Evolutionary conservation across 2,113 vertebrate species (phyloP), one percentile per base, ranked within the genome.

Genomic region (Candoia aspera): DNA sequence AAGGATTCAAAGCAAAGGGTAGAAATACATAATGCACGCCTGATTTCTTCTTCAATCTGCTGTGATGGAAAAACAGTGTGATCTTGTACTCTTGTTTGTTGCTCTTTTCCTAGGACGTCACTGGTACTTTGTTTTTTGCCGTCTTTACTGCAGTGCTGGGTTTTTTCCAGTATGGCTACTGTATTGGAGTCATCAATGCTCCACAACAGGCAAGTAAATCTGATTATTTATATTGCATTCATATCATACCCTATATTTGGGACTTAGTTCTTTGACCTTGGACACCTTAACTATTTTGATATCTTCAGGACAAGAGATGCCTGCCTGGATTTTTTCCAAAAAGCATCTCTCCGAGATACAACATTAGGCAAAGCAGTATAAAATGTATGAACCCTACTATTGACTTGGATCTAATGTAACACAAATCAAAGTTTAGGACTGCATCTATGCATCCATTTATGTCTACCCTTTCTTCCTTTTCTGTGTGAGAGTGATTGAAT

Each of bases 131-230:
- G 91, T 68, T 98, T 53, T 90, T 99, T 68, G 97, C 99, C 0
- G 98, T 99, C 92, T 98, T 98, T 95, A 98, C 98, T 0, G 98
- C 98, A 0, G 97, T 97, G 8, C 96, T 99, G 58, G 98, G 98
- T 9, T 99, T 99, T 86, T 98, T 99, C 94, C 99, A 99, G 96
- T 99, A 97, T 0, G 99, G 99, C 84, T 99, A 99, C 95, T 98
- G 99, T 92, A 94, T 99, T 26, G 99, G 99, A 23, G 99, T 99
- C 93, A 99, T 99, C 96, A 99, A 99, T 0, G 98, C 99, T 9
- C 99, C 99, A 1, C 99, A 99, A 95, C 96, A 98, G 98, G 99
- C 98, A 97, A 98, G 97, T 95, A 59, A 42, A 4, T 62, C 21
- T 55, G 9, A 26, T 92, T 84, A 53, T 4, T 53, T 26, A 33